A percentile compares a stretch with the other conserved stretches of the same genome.
These are phyloP conservation scores for Drosophila bocqueti DNA, from an alignment of 1,140 invertebrate genomes.

Conservation along the genomic window DNA sequence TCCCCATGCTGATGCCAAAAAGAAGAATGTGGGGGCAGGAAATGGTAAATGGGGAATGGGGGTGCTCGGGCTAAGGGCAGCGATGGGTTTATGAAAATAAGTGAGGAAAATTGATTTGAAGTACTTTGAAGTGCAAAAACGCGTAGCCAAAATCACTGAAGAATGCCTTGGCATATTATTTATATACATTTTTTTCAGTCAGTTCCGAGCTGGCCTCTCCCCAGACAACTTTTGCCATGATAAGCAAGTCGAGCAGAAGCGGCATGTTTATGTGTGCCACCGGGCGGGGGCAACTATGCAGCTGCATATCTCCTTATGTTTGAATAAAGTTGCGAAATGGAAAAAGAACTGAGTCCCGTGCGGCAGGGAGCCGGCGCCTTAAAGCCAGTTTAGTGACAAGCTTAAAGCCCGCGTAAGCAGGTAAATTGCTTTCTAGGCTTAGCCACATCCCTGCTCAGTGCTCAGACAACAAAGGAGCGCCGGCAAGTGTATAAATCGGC, in stretches of 20 bases:
- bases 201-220: slow-evolving; percentile 3
- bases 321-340: slow-evolving; percentile 62
- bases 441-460: slow-evolving; percentile 29
- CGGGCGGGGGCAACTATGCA: slow-evolving; percentile 20
- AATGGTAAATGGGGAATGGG: background rate
- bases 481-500: slow-evolving; percentile 76
- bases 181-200: slow-evolving; percentile 48
- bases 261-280: slow-evolving; percentile 37
- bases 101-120: slow-evolving; percentile 83
- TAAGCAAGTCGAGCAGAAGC: slow-evolving; percentile 78
- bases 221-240: slow-evolving; percentile 71
- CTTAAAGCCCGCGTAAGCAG: slow-evolving; percentile 42
- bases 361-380: slow-evolving; percentile 2
- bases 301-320: slow-evolving; percentile 60
- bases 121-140: slow-evolving; percentile 83
- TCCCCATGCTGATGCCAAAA: slow-evolving; percentile 37
- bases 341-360: slow-evolving; percentile 25
- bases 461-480: slow-evolving; percentile 73
- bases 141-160: slow-evolving; percentile 80
- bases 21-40: slow-evolving; percentile 12
- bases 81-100: slow-evolving; percentile 80
- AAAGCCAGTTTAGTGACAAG: slow-evolving; percentile 14
- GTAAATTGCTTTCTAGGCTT: slow-evolving; percentile 66
- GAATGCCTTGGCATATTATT: slow-evolving; percentile 82
- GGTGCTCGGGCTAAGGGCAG: slow-evolving; percentile 24